A percentile compares a stretch with the other conserved stretches of the same genome.
phyloP scores from a whole-genome alignment of 2,888 invertebrate species.

The Ochropleura plecta region DNA sequence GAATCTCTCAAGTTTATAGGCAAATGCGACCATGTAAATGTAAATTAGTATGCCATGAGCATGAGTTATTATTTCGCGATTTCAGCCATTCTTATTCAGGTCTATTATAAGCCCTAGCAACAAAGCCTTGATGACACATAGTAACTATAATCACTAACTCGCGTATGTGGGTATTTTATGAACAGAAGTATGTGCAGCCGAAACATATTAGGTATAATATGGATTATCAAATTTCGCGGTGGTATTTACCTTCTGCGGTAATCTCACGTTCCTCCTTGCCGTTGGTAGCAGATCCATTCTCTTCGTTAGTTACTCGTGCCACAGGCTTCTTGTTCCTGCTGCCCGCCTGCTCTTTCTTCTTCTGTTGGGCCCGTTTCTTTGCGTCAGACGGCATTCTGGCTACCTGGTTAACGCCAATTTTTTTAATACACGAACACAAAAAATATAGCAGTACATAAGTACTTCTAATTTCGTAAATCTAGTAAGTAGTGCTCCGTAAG shows the following conservation, averaged over 20 bases:
- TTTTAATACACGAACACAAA: conserved; percentile 63
- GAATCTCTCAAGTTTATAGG: background rate
- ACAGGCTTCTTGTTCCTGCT: conserved; percentile 91
- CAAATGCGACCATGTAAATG: background rate
- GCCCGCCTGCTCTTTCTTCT: conserved; percentile 98
- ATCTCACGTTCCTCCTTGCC: conserved; percentile 91
- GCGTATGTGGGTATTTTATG: background rate
- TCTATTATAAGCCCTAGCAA: conserved; percentile 3
- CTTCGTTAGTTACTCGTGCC: conserved; percentile 88
- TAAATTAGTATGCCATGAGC: conserved; percentile 43
- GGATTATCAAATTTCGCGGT: conserved; percentile 55
- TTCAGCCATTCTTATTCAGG: background rate
- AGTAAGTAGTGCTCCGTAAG: background rate
- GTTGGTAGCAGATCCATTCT: conserved; percentile 89
- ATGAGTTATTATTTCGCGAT: background rate
- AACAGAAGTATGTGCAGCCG: background rate
- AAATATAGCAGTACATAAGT: conserved; percentile 31
- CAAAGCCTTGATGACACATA: conserved; percentile 20
- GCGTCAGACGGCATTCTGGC: conserved; percentile 98
- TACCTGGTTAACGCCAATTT: conserved; percentile 70
- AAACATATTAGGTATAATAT: background rate
- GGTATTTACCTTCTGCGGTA: conserved; percentile 92
- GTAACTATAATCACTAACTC: background rate
- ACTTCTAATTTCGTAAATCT: conserved; percentile 30
- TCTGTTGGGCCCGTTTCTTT: conserved; percentile 99